These are phyloP conservation scores for Darevskia mixta DNA, from an alignment of 2,797 vertebrate genomes.

Conservation along the genomic window DNA sequence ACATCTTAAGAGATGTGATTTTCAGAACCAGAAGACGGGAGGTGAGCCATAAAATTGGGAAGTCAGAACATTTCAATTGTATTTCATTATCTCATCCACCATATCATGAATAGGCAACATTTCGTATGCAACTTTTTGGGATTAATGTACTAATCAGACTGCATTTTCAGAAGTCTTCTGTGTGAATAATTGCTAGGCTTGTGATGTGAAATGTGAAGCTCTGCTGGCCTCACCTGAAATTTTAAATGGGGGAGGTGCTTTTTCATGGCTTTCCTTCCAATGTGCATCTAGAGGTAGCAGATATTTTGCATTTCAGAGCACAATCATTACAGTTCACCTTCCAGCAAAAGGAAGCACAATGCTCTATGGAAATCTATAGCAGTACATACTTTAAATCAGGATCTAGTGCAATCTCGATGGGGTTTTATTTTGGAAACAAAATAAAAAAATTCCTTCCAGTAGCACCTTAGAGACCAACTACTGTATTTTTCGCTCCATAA, in stretches of 20 bases:
- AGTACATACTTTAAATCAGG: not conserved
- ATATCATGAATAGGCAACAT: not conserved
- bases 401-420: not conserved
- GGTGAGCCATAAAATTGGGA: not conserved
- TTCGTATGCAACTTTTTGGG: not conserved
- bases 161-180: not conserved
- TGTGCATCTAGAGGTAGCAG: not conserved
- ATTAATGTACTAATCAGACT: not conserved
- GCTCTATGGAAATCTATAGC: not conserved
- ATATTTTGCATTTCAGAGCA: conserved; percentile 1
- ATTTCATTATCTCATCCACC: not conserved
- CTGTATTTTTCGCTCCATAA: too few relatives aligned
- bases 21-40: not conserved
- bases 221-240: not conserved
- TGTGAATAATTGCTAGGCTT: not conserved
- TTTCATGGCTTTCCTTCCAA: not conserved
- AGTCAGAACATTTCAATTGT: not conserved
- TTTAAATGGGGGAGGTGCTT: not conserved
- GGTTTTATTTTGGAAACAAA: not conserved
- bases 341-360: not conserved
- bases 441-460: too few relatives aligned
- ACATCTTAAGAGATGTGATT: not conserved
- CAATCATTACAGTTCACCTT: not conserved
- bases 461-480: too few relatives aligned
- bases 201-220: not conserved